Evolutionary conservation across 2,888 invertebrate species (phyloP).

Genomic region (Coenonympha arcania): DNA sequence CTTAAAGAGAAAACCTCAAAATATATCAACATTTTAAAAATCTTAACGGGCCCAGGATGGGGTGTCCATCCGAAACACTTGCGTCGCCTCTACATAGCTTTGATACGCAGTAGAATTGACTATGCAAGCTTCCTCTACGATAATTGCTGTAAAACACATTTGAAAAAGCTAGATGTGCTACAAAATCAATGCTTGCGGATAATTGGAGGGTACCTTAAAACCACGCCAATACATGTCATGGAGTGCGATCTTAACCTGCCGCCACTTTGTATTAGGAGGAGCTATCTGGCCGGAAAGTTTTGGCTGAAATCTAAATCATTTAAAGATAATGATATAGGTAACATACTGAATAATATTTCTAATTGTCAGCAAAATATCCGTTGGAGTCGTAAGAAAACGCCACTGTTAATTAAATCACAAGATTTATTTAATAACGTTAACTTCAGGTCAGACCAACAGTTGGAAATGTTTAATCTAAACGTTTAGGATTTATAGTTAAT

Average conservation of each 20-base stretch:
- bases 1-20: conserved; percentile 21
- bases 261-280: conserved; percentile 13
- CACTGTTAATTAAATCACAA: background rate
- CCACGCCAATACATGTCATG: conserved; percentile 20
- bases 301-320: conserved; percentile 8
- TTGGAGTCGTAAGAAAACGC: background rate
- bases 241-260: conserved; percentile 17
- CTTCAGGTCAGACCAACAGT: no score
- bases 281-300: conserved; percentile 16
- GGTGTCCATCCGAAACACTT: conserved; percentile 30
- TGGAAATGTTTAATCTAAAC: no score
- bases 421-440: no score
- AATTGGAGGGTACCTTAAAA: conserved; percentile 21
- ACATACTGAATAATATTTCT: background rate
- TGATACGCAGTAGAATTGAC: conserved; percentile 31
- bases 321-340: background rate
- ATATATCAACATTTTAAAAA: conserved; percentile 30
- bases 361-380: no score
- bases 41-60: conserved; percentile 29
- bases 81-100: conserved; percentile 28
- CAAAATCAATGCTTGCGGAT: conserved; percentile 19
- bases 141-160: conserved; percentile 5
- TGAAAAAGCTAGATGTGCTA: conserved; percentile 15
- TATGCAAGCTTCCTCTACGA: conserved; percentile 16
- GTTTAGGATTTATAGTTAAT: no score